These are phyloP conservation scores for Heterotis niloticus DNA, from an alignment of 2,113 vertebrate species.

Conservation along the genomic window DNA sequence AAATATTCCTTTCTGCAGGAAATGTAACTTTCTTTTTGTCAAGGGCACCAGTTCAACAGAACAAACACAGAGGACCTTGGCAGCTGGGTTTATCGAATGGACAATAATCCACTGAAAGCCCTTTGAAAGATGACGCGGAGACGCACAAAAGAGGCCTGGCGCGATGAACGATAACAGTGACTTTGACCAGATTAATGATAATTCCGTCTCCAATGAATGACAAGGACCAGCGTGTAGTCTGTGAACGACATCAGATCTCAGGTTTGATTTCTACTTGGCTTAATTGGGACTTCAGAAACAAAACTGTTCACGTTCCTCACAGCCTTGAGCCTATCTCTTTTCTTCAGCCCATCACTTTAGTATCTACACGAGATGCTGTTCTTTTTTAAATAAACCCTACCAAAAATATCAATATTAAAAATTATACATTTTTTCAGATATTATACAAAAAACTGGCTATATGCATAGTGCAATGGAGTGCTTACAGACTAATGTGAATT, in stretches of 20 bases:
- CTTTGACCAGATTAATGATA: conserved; percentile 31
- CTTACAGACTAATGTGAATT: too few species aligned
- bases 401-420: too few species aligned
- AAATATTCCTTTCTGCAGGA: conserved; percentile 4
- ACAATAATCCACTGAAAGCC: conserved; percentile 47
- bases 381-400: too few species aligned
- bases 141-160: conserved; percentile 50
- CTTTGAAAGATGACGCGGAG: conserved; percentile 36
- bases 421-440: too few species aligned
- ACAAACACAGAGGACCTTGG: background rate
- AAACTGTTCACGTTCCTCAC: too few species aligned
- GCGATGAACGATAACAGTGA: conserved; percentile 37
- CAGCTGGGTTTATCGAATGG: conserved; percentile 17
- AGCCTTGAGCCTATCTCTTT: too few species aligned
- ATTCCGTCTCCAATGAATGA: background rate
- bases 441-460: too few species aligned
- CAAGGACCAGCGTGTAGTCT: background rate
- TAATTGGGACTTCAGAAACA: too few species aligned
- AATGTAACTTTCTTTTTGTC: background rate
- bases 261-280: background rate
- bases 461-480: too few species aligned
- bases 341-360: too few species aligned
- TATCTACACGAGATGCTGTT: too few species aligned
- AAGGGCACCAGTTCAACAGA: background rate
- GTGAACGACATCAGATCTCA: background rate